Conservation (phyloP, 2,113 vertebrate species). For the Myanophis thanlyinensis region DNA sequence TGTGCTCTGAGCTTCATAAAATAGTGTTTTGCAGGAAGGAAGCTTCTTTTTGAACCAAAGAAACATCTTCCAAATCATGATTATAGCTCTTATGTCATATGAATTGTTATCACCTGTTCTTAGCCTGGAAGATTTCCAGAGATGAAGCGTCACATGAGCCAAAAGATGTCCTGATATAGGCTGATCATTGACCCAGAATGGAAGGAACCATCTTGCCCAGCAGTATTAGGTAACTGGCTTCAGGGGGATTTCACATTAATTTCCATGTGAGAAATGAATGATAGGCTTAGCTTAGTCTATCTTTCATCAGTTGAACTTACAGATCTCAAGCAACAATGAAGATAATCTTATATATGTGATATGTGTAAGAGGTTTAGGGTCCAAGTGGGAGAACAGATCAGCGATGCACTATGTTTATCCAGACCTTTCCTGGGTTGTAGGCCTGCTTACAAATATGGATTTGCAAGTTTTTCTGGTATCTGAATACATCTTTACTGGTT, state of each 20-base stretch:
- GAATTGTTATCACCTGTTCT: slow-evolving; percentile 7
- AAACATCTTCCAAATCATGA: neutral
- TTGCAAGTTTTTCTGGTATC: neutral
- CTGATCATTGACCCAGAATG: rapidly evolving
- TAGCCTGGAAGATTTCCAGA: neutral
- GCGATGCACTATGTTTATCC: neutral
- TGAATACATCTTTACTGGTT: neutral
- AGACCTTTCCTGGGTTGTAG: neutral
- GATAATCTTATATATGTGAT: neutral
- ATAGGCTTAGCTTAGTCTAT: neutral
- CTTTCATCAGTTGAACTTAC: slow-evolving; percentile 2
- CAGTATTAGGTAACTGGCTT: neutral
- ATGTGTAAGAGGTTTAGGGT: neutral
- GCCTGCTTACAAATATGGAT: neutral
- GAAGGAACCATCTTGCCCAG: neutral
- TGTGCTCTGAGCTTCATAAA: neutral
- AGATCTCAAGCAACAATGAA: neutral
- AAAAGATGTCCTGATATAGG: neutral
- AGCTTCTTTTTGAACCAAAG: slow-evolving; percentile 15
- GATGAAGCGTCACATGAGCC: neutral
- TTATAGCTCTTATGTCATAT: neutral
- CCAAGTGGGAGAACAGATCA: neutral
- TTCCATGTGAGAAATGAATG: neutral
- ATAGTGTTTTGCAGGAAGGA: neutral
- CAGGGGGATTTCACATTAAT: neutral